These are phyloP conservation scores for Cydia splendana DNA, from an alignment of 1,140 invertebrate genomes.

Conservation along the genomic window DNA sequence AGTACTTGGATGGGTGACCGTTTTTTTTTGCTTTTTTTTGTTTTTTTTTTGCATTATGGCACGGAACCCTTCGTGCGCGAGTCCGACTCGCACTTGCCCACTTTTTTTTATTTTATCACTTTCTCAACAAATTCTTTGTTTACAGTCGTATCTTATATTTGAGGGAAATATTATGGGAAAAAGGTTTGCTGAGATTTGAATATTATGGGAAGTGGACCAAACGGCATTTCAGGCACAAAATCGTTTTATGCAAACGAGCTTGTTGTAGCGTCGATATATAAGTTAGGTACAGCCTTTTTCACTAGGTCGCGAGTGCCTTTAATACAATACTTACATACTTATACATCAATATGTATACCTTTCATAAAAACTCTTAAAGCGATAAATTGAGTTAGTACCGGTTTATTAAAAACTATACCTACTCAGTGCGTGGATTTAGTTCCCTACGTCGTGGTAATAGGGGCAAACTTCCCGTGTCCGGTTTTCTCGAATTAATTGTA, in stretches of 20 bases:
- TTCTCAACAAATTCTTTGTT: conserved; percentile 1
- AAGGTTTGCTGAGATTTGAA: neutral
- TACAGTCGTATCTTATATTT: neutral
- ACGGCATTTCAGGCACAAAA: neutral
- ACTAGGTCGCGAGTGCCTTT: too few species aligned
- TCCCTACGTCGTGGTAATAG: neutral
- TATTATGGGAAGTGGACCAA: neutral
- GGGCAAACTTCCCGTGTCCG: neutral
- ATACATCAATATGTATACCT: too few species aligned
- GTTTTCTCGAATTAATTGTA: neutral
- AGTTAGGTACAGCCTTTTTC: too few species aligned
- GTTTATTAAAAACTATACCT: neutral
- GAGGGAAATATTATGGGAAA: neutral
- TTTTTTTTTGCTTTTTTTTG: too few species aligned
- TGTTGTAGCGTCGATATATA: neutral
- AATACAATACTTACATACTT: neutral
- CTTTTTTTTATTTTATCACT: neutral
- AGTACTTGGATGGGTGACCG: too few species aligned
- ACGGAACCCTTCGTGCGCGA: too few species aligned
- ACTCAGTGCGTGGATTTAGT: neutral
- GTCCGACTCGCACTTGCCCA: too few species aligned
- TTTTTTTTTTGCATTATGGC: too few species aligned
- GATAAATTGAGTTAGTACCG: neutral
- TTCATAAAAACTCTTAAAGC: neutral
- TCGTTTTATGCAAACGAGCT: conserved; percentile 4